Conservation (phyloP, 1,140 invertebrate genomes). For the Hyposmocoma kahamanoa region DNA sequence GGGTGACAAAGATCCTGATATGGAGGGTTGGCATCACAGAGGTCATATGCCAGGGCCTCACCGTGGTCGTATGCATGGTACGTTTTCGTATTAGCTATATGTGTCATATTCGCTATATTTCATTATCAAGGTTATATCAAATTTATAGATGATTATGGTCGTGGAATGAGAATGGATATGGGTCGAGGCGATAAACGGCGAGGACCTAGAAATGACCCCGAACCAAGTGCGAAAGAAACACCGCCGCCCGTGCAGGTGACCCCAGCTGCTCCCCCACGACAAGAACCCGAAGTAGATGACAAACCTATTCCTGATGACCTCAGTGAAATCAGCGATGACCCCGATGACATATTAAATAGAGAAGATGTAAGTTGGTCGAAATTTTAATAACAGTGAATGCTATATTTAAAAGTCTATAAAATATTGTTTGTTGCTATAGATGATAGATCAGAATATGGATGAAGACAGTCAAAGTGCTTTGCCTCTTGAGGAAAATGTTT, state of each 20-base stretch:
- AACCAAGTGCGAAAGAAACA: conserved; percentile 34
- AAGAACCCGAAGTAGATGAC: conserved; percentile 72
- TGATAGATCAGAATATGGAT: conserved; percentile 54
- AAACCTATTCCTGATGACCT: conserved; percentile 81
- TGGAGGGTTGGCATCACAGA: conserved; percentile 60
- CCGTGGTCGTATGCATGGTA: conserved; percentile 56
- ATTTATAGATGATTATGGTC: conserved; percentile 49
- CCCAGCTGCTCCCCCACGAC: conserved; percentile 42
- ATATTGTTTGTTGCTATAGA: conserved; percentile 25
- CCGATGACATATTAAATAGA: conserved; percentile 88
- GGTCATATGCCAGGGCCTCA: conserved; percentile 48
- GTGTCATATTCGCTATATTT: background rate
- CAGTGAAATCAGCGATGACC: conserved; percentile 90
- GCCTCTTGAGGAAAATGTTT: conserved; percentile 28
- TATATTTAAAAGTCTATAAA: background rate
- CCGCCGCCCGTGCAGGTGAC: conserved; percentile 20
- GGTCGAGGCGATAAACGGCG: conserved; percentile 40
- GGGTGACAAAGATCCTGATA: conserved; percentile 61
- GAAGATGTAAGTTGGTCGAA: conserved; percentile 75
- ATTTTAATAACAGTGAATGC: background rate
- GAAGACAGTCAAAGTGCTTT: conserved; percentile 51
- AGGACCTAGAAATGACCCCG: conserved; percentile 35
- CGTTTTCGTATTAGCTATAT: background rate
- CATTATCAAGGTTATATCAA: background rate
- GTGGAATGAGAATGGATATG: conserved; percentile 57